Evolutionary conservation across 2,888 invertebrate genomes (phyloP), one percentile per base, ranked within the genome.

Genomic region (Terebella lapidaria): DNA sequence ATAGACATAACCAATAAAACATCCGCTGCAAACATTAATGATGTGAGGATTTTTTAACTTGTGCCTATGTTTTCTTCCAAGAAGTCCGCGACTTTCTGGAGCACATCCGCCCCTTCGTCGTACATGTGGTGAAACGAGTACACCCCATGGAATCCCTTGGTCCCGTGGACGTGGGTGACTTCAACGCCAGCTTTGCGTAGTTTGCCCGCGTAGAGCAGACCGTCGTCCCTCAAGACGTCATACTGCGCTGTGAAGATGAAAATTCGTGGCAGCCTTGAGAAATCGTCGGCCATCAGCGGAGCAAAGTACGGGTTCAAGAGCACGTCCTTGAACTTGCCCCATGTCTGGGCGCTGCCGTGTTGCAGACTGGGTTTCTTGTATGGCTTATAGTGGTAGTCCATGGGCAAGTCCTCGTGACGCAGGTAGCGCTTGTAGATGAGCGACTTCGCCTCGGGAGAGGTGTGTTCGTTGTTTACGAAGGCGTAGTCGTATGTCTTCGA

Each of bases 201-300:
- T 10, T 20, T 5, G 26, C 26, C 25, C 20, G 26, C 53, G 20
- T 15, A 26, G 10, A 53, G 27, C 10, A 53, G 10, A 10, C 53
- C 53, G 27, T 53, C 53, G 20, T 53, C 53, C 20, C 53, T 53
- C 10, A 53, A 10, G 25, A 26, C 25, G 53, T 53, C 53, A 27
- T 53, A 26, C 25, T 53, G 25, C 24, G 27, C 53, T 20, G 53
- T 53, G 10, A 22, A 25, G 10, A 53, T 27, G 27, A 15, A 26
- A 5, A 27, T 53, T 20, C 10, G 4, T 5, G 53, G 53, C 53
- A 53, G 20, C 22, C 27, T 27, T 10, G 24, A 5, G 53, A 53
- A 15, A 26, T 22, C 24, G 10, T 53, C 53, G 10, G 53, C 53
- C 27, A 53, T 10, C 25, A 53, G 27, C 53, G 53, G 53, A 15